Conservation (phyloP, 2,113 vertebrate genomes). For the Hippopotamus amphibius region DNA sequence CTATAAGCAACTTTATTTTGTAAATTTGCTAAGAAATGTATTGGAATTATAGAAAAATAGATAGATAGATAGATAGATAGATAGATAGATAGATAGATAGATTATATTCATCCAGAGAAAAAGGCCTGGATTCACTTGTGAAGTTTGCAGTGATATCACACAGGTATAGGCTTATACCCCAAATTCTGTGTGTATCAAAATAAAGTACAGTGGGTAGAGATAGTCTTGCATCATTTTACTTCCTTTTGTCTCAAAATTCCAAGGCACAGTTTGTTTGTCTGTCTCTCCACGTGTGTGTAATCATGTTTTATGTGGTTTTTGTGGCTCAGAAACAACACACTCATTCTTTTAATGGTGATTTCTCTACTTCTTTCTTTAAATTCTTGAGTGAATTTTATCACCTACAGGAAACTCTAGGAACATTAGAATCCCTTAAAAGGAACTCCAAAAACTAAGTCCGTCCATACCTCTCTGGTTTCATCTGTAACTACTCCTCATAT, state of each 20-base stretch:
- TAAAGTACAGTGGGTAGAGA: background rate
- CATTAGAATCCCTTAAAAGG: background rate
- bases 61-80: too few relatives aligned
- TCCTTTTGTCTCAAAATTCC: background rate
- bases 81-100: too few relatives aligned
- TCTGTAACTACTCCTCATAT: background rate
- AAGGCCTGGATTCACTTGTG: background rate
- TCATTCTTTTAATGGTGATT: background rate
- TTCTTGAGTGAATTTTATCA: background rate
- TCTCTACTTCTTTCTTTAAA: background rate
- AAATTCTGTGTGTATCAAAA: background rate
- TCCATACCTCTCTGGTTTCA: background rate
- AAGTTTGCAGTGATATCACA: background rate
- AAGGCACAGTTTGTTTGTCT: background rate
- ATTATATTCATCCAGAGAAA: background rate
- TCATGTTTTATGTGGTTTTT: background rate
- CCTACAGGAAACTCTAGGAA: background rate
- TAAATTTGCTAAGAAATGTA: background rate
- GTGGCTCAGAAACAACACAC: background rate
- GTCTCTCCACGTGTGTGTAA: background rate
- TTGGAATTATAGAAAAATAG: background rate
- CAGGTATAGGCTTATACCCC: accelerated
- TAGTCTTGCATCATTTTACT: background rate
- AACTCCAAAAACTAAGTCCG: background rate
- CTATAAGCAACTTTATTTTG: background rate